These are phyloP conservation scores for Odocoileus virginianus DNA, from an alignment of 2,113 vertebrate genomes.

Conservation along the genomic window DNA sequence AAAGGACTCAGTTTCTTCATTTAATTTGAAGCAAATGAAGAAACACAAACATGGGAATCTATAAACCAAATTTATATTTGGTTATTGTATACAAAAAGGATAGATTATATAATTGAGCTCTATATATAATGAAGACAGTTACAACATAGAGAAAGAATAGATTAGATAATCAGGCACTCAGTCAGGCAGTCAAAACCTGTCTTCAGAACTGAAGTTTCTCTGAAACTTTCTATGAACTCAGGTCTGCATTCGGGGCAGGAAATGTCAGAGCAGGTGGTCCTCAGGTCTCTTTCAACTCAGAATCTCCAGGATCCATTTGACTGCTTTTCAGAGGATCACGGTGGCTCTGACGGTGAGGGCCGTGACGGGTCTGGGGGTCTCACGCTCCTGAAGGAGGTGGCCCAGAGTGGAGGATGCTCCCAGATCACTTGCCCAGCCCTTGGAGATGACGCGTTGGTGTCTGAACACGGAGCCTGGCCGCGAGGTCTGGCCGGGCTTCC, in stretches of 20 bases:
- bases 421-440: neutral
- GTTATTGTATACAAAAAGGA: neutral
- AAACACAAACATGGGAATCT: neutral
- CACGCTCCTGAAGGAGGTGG: neutral
- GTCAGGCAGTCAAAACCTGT: neutral
- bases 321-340: neutral
- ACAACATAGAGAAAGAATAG: neutral
- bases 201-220: neutral
- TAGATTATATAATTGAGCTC: neutral
- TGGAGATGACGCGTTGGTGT: neutral
- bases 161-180: neutral
- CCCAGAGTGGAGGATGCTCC: neutral
- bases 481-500: neutral
- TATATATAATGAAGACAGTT: neutral
- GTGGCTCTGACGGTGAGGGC: neutral
- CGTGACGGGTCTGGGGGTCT: neutral
- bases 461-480: neutral
- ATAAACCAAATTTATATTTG: neutral
- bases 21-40: constrained; percentile 32
- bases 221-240: neutral
- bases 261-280: neutral
- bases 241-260: neutral
- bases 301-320: neutral
- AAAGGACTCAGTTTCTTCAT: constrained; percentile 3
- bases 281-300: neutral